Base-by-base conservation (phyloP, 2,888 invertebrate genomes). In the Heliconius charithonia region DNA sequence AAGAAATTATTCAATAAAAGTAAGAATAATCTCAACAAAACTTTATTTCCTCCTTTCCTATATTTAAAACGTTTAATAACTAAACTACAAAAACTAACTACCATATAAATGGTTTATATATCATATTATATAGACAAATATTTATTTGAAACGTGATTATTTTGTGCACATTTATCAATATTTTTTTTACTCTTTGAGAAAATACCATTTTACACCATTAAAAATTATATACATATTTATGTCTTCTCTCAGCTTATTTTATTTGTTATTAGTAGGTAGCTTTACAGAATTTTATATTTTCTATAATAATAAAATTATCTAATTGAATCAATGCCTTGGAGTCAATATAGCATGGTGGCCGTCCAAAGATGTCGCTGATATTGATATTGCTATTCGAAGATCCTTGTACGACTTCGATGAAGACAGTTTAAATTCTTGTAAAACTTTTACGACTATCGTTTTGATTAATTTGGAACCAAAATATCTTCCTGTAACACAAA, bases 381-480 rank as follows among this genome's bases (percentile, higher is more conserved):
- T 88, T 0, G 90, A 84, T 72, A 93, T 91, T 2, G 85, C 80
- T 2, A 92, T 81, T 74, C 85, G 86, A 22, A 93, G 82, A 59
- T 93, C 90, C 3, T 89, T 83, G 79, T 91, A 93, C 0, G 83
- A 85, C 10, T 88, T 84, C 6, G 80, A 71, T 0, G 93, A 88
- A 0, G 87, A 83, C 25, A 92, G 76, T 79, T 87, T 84, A 79
- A 88, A 93, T 79, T 92, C 87, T 27, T 84, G 83, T 29, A 93
- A 79, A 22, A 92, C 81, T 72, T 88, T 82, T 16, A 89, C 86
- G 79, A 88, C 90, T 32, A 93, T 84, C 16, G 89, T 93, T 81
- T 93, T 93, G 62, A 93, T 84, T 22, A 93, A 81, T 76, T 90
- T 92, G 0, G 86, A 89, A 2, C 88, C 93, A 79, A 90, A 93